phyloP scores from a whole-genome alignment of 1,140 invertebrate species.

The Macrocentrus cingulum region DNA sequence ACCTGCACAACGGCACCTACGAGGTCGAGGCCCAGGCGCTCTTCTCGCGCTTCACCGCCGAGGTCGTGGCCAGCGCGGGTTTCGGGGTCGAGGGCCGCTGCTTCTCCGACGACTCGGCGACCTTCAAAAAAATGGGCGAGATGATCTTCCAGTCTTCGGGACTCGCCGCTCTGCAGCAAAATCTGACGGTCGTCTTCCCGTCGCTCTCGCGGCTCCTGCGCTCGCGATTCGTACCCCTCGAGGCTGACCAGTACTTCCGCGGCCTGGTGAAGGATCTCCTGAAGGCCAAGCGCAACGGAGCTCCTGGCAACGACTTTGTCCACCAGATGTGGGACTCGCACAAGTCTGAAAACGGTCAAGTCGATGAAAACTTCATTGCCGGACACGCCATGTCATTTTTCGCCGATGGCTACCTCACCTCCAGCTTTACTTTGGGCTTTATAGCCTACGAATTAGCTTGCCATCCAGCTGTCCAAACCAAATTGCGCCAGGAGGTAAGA shows the following conservation, averaged over 20 bases:
- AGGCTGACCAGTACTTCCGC: conserved; percentile 24
- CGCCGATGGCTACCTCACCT: conserved; percentile 60
- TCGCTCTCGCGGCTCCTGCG: neutral
- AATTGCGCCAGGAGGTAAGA: conserved; percentile 56
- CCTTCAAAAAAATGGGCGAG: conserved; percentile 31
- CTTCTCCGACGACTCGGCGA: conserved; percentile 24
- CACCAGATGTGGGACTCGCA: conserved; percentile 32
- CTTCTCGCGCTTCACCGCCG: conserved; percentile 54
- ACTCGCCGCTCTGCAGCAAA: neutral
- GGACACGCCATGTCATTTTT: conserved; percentile 39
- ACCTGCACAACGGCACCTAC: neutral
- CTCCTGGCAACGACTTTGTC: conserved; percentile 35
- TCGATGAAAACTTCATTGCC: conserved; percentile 24
- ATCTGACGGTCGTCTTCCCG: conserved; percentile 17
- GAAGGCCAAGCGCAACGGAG: neutral
- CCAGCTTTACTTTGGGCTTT: conserved; percentile 47
- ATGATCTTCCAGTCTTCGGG: conserved; percentile 29
- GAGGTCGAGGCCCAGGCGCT: conserved; percentile 44
- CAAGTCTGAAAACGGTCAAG: conserved; percentile 30
- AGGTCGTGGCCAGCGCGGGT: conserved; percentile 57
- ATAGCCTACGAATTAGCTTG: conserved; percentile 42
- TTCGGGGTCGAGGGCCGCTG: conserved; percentile 49
- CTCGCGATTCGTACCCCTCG: conserved; percentile 7
- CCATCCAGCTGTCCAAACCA: conserved; percentile 55
- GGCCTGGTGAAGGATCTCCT: conserved; percentile 20